A percentile compares a stretch with the other conserved stretches of the same genome.
Conservation (phyloP, 2,797 vertebrate genomes). For the Selene dorsalis region DNA sequence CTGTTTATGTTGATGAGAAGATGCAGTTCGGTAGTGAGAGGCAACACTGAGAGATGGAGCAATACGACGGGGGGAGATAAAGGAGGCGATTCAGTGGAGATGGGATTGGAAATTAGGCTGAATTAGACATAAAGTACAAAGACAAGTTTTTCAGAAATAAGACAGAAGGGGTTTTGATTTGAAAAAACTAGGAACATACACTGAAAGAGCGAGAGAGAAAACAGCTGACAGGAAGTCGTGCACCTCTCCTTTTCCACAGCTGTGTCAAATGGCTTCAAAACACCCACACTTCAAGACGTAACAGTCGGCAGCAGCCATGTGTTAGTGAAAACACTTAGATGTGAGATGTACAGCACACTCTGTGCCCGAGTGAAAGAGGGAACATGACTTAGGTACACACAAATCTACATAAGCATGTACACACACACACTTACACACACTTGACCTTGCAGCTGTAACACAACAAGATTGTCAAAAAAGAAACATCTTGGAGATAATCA, state of each 20-base stretch:
- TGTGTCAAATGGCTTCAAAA: constrained; percentile 65
- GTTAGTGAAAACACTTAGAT: constrained; percentile 48
- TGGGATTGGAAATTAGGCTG: constrained; percentile 27
- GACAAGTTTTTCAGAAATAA: constrained; percentile 7
- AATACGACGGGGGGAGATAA: constrained; percentile 25
- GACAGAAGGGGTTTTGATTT: constrained; percentile 16
- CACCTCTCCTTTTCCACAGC: constrained; percentile 58
- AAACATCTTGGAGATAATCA: background rate
- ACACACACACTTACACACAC: constrained; percentile 6
- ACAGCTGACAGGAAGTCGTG: constrained; percentile 78
- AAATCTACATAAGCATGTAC: constrained; percentile 1
- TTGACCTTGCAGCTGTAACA: background rate
- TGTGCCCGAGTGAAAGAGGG: constrained; percentile 29
- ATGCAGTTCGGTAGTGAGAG: constrained; percentile 25
- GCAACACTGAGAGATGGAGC: constrained; percentile 8
- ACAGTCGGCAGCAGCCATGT: constrained; percentile 39
- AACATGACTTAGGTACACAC: constrained; percentile 28
- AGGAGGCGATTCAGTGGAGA: constrained; percentile 8
- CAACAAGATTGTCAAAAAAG: background rate
- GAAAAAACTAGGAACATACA: constrained; percentile 10
- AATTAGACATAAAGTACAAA: constrained; percentile 23
- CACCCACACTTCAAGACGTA: constrained; percentile 51
- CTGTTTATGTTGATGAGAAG: constrained; percentile 61
- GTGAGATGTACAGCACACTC: constrained; percentile 50
- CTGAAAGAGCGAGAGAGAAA: constrained; percentile 45